phyloP scores from a whole-genome alignment of 2,113 vertebrate genomes.

The Solea solea region DNA sequence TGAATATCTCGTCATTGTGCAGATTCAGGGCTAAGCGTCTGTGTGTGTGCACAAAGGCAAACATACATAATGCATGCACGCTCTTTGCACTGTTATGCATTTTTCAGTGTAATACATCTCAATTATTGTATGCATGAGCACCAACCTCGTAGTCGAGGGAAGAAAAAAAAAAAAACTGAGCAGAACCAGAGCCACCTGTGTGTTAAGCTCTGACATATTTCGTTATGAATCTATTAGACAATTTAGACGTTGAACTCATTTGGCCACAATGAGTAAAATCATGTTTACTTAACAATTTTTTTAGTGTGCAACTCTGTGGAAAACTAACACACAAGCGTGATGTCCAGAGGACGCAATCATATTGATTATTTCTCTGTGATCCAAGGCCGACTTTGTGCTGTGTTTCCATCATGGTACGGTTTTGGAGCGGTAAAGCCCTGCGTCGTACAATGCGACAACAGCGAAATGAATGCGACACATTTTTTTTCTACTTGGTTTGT shows the following conservation, averaged over 20 bases:
- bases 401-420: too few relatives aligned
- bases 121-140: constrained; percentile 7
- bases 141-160: not conserved
- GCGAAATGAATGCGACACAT: too few relatives aligned
- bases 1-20: constrained; percentile 1
- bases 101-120: constrained; percentile 24
- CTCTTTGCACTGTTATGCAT: constrained; percentile 10
- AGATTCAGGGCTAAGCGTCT: not conserved
- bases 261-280: not conserved
- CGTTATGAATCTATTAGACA: not conserved
- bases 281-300: not conserved
- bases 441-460: too few relatives aligned
- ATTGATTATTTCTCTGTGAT: not conserved
- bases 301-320: not conserved
- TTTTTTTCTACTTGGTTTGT: not conserved
- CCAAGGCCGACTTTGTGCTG: too few relatives aligned
- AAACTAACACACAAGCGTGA: not conserved
- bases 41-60: constrained; percentile 1
- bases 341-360: not conserved
- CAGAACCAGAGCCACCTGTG: too few relatives aligned
- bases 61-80: constrained; percentile 18
- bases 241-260: constrained; percentile 5
- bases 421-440: too few relatives aligned
- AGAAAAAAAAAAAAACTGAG: too few relatives aligned
- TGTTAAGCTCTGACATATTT: not conserved